A percentile compares a stretch with the other conserved stretches of the same genome.
These are phyloP conservation scores for Drosophila parvula DNA, from an alignment of 1,140 invertebrate genomes.

Conservation along the genomic window DNA sequence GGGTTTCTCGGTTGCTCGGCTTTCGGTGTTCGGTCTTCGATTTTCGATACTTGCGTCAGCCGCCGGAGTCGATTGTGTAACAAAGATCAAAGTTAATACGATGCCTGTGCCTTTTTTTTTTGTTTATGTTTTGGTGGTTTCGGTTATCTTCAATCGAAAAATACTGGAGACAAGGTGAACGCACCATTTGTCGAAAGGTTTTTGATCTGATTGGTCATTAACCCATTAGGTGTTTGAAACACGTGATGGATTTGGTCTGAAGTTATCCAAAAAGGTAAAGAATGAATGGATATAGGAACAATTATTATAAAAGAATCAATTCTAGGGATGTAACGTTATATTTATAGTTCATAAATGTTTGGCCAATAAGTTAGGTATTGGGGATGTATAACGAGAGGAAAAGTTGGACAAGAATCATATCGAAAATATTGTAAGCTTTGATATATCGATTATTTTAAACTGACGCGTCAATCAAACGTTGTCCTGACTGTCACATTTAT, in stretches of 20 bases:
- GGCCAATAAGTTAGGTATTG: too few relatives aligned
- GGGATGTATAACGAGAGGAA: too few relatives aligned
- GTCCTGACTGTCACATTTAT: too few relatives aligned
- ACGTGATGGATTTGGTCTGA: slow-evolving; percentile 10
- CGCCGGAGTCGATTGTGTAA: slow-evolving; percentile 55
- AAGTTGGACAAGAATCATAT: too few relatives aligned
- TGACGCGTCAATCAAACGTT: too few relatives aligned
- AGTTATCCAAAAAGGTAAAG: slow-evolving; percentile 11
- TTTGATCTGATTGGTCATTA: slow-evolving; percentile 48
- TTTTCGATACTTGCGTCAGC: slow-evolving; percentile 58
- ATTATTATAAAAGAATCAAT: background rate
- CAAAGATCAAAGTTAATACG: slow-evolving; percentile 56
- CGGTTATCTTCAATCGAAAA: slow-evolving; percentile 32
- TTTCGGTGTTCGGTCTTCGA: slow-evolving; percentile 12
- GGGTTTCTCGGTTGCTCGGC: slow-evolving; percentile 10
- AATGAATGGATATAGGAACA: slow-evolving; percentile 2
- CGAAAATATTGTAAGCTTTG: too few relatives aligned
- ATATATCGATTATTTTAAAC: too few relatives aligned
- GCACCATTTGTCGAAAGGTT: slow-evolving; percentile 46
- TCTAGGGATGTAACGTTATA: background rate
- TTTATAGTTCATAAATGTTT: too few relatives aligned
- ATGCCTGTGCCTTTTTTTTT: slow-evolving; percentile 15
- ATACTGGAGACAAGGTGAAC: slow-evolving; percentile 54
- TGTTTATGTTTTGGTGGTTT: slow-evolving; percentile 22
- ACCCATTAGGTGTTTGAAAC: slow-evolving; percentile 14